Evolutionary conservation across 2,888 invertebrate genomes (phyloP), one percentile per base, ranked within the genome.

Genomic region (Timandra comae): DNA sequence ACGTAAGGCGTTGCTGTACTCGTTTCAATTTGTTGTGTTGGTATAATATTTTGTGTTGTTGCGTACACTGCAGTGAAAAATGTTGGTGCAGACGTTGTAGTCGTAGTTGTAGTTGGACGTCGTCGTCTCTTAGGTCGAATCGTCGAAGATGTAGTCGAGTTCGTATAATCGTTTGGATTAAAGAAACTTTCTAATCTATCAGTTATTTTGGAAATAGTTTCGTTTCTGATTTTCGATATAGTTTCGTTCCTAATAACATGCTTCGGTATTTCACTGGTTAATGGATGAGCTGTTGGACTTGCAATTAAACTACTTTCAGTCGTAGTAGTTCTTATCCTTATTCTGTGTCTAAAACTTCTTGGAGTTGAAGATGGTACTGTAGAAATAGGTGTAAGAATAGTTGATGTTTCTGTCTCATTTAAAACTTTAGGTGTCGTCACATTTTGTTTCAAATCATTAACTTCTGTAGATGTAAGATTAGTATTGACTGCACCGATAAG

Each of bases 31-130:
- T 46, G 49, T 32, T 50, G 35, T 8, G 51, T 49, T 10, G 57
- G 51, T 19, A 58, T 47, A 12, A 20, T 16, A 19, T 21, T 41
- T 40, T 35, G 38, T 33, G 41, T 34, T n/a, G 11, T 9, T 11
- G 11, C 11, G 24, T 24, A 10, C 11, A 24, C 6, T 6, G 33
- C 29, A n/a, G 32, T 8, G 7, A 22, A 13, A 12, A 29, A 8
- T 21, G 26, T 37, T 22, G 36, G 31, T 11, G 58, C 59, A 16
- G 66, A 60, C 13, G 69, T 60, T 7, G 73, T 69, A 0, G 64
- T 74, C 1, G 84, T 58, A 8, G 87, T 85, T 3, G 86, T 86
- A 3, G 86, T 84, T 2, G 81, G 79, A 30, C 87, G 71, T 46
- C 84, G 73, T 49, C 87, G 60, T 45, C 56, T 65, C 46, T 72